Evolutionary conservation across 2,113 vertebrate genomes (phyloP).

Genomic region (western clawed frog (Xenopus tropicalis)): UCB_Xtro_10.0 CM004447.2:115136501-115137000

Average conservation of each 20-base stretch:
- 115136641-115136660: constrained; percentile 12
- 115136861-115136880: neutral
- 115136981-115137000: too few relatives aligned
- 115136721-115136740: neutral
- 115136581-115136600: too few relatives aligned
- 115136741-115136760: constrained; percentile 3
- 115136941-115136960: too few relatives aligned
- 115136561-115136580: too few relatives aligned
- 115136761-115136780: neutral
- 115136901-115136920: too few relatives aligned
- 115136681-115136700: constrained; percentile 30
- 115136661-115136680: constrained; percentile 40
- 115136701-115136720: neutral
- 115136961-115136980: too few relatives aligned
- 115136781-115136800: neutral
- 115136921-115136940: too few relatives aligned
- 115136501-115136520: too few relatives aligned
- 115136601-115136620: constrained; percentile 4
- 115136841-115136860: neutral
- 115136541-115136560: too few relatives aligned
- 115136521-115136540: too few relatives aligned
- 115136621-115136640: constrained; percentile 19
- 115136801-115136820: neutral
- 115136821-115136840: neutral
- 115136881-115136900: too few relatives aligned